These are phyloP conservation scores for Exocentrus adspersus DNA, from an alignment of 2,888 invertebrate genomes.

Conservation along the genomic window DNA sequence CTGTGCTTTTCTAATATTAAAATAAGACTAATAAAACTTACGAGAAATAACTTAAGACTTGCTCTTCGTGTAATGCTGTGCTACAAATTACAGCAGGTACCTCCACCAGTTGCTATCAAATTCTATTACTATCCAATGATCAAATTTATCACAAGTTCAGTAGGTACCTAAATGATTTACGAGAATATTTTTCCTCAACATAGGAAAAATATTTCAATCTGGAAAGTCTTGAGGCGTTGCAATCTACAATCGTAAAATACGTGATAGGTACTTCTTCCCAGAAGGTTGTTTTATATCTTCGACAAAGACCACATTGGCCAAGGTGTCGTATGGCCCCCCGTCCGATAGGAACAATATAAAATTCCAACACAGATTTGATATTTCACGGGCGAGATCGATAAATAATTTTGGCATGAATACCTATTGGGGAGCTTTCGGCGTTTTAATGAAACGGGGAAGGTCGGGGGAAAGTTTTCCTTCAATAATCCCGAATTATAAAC, in stretches of 20 bases:
- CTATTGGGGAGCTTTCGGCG: not conserved
- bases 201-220: not conserved
- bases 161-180: not conserved
- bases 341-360: not conserved
- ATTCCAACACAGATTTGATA: not conserved
- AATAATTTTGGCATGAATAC: not conserved
- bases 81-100: too few relatives aligned
- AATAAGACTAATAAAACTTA: too few relatives aligned
- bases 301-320: not conserved
- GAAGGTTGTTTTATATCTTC: not conserved
- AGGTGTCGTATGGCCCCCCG: not conserved
- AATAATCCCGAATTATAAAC: constrained; percentile 2
- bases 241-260: not conserved
- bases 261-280: not conserved
- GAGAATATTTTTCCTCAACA: not conserved
- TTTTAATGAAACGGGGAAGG: constrained; percentile 4
- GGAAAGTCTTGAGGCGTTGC: not conserved
- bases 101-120: too few relatives aligned
- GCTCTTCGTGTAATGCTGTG: too few relatives aligned
- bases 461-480: constrained; percentile 11
- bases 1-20: too few relatives aligned
- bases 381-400: not conserved
- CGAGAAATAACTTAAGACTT: too few relatives aligned
- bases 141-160: too few relatives aligned
- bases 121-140: too few relatives aligned